These are phyloP conservation scores for Chrysoperla carnea DNA, from an alignment of 1,140 invertebrate species.

Conservation along the genomic window DNA sequence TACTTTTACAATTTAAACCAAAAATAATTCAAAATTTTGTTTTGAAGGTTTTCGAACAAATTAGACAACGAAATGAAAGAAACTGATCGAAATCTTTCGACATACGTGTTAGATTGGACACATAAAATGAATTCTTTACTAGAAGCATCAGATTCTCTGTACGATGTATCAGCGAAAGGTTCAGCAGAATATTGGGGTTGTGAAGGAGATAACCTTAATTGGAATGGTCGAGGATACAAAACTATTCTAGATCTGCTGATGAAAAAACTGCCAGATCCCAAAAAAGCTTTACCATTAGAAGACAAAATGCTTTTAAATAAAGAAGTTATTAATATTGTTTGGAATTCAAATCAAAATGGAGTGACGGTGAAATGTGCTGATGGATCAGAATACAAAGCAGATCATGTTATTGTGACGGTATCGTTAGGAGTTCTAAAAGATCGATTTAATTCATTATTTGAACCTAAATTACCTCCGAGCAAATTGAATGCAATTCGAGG, in stretches of 20 bases:
- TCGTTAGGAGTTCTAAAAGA: conserved; percentile 52
- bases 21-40: no score
- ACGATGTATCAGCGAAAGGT: conserved; percentile 34
- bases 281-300: conserved; percentile 12
- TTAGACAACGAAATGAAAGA: no score
- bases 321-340: conserved; percentile 28
- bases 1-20: no score
- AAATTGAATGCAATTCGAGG: conserved; percentile 42
- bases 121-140: conserved; percentile 31
- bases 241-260: conserved; percentile 36
- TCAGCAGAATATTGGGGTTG: conserved; percentile 34
- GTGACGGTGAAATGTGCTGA: conserved; percentile 33
- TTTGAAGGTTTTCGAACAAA: no score
- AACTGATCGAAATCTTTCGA: no score
- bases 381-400: conserved; percentile 32
- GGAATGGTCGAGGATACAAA: conserved; percentile 39
- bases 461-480: conserved; percentile 33
- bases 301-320: conserved; percentile 25
- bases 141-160: conserved; percentile 38
- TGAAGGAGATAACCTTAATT: conserved; percentile 36
- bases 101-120: conserved; percentile 24
- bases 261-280: conserved; percentile 12
- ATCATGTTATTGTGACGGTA: conserved; percentile 47
- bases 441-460: conserved; percentile 33
- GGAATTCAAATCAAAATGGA: conserved; percentile 14